phyloP scores from a whole-genome alignment of 2,888 invertebrate genomes.

The Tuberolachnus salignus region DNA sequence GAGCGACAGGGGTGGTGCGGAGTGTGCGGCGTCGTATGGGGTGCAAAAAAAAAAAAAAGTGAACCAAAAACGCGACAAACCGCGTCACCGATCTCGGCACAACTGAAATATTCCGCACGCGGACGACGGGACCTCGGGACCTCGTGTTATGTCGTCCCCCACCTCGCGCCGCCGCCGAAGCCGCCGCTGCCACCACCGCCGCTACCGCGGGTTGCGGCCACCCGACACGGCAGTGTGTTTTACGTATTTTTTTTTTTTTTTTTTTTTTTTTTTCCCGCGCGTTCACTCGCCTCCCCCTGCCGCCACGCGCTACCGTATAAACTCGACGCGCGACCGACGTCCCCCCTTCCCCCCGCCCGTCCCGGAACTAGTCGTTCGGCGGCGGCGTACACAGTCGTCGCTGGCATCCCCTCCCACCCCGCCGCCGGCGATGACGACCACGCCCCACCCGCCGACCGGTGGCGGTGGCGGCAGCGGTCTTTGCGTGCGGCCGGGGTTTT shows the following conservation, averaged over 20 bases:
- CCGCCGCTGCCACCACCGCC: conserved; percentile 18
- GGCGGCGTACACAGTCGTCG: neutral
- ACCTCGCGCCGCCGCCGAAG: conserved; percentile 30
- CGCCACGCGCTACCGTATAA: neutral
- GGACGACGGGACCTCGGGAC: conserved; percentile 46
- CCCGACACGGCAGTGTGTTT: conserved; percentile 51
- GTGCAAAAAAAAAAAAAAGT: conserved; percentile 46
- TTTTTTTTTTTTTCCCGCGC: conserved; percentile 3
- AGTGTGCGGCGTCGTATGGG: conserved; percentile 29
- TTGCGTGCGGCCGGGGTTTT: conserved; percentile 54
- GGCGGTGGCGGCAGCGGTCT: conserved; percentile 10
- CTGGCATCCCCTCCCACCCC: neutral
- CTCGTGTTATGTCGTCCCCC: conserved; percentile 52
- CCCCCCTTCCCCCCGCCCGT: neutral
- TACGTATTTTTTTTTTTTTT: conserved; percentile 27
- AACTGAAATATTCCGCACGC: conserved; percentile 59
- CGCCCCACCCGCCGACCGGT: neutral
- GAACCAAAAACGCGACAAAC: conserved; percentile 56
- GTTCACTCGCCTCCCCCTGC: neutral
- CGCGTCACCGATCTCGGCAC: conserved; percentile 57
- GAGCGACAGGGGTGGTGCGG: neutral
- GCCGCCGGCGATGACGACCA: neutral
- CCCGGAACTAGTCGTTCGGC: too few relatives aligned
- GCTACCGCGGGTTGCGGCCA: conserved; percentile 37
- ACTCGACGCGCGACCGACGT: conserved; percentile 4